Percentiles rank a stretch among this genome's conserved stretches.
phyloP scores from a whole-genome alignment of 2,797 vertebrate genomes.

The Sebastiscus albofasciatus region DNA sequence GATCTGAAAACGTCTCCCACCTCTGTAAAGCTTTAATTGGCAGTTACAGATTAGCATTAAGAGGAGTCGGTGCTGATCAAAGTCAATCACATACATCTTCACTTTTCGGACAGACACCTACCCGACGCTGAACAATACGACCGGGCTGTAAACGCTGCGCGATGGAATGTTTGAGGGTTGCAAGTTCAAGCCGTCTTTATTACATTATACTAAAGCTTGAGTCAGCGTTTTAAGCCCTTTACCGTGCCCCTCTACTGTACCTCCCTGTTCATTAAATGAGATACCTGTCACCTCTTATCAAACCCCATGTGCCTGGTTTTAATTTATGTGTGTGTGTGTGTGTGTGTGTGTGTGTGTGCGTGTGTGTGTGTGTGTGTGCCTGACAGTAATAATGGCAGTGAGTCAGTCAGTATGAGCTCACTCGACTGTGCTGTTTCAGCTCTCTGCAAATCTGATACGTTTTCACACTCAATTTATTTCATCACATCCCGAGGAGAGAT shows the following conservation, averaged over 20 bases:
- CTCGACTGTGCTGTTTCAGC: conserved; percentile 47
- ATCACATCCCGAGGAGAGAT: conserved; percentile 22
- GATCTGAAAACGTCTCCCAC: not conserved
- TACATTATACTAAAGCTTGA: conserved; percentile 12
- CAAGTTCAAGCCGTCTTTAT: not conserved
- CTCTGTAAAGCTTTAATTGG: not conserved
- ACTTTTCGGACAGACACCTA: not conserved
- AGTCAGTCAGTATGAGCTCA: conserved; percentile 36
- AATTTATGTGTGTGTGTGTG: not conserved
- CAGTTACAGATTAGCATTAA: not conserved
- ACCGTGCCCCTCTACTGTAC: not conserved
- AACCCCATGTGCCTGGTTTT: not conserved
- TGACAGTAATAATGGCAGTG: conserved; percentile 30
- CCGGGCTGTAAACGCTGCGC: not conserved
- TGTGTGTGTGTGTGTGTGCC: not conserved
- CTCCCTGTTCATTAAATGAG: conserved; percentile 27
- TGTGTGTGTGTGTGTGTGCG: not conserved
- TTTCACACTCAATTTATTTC: conserved; percentile 64
- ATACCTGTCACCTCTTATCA: conserved; percentile 39
- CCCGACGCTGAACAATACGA: not conserved
- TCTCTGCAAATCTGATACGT: conserved; percentile 47
- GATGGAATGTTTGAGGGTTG: not conserved
- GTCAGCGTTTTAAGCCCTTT: conserved; percentile 20
- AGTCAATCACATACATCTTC: not conserved
- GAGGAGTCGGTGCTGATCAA: not conserved